phyloP scores from a whole-genome alignment of 2,797 vertebrate genomes.

The Hydrolagus colliei region DNA sequence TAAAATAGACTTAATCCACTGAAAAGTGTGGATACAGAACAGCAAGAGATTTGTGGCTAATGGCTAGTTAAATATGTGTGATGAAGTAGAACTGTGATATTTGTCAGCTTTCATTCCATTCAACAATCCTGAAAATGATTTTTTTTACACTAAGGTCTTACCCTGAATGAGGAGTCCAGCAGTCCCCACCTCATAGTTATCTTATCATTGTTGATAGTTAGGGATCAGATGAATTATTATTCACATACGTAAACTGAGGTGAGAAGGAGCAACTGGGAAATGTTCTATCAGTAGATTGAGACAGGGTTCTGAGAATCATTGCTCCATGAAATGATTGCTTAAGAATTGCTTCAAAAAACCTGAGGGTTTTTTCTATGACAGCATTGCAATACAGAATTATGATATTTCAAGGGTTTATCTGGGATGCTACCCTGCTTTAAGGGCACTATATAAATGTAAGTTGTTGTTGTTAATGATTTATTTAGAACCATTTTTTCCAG shows the following conservation, averaged over 20 bases:
- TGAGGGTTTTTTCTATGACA: no score
- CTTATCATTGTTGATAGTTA: background rate
- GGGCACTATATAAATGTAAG: no score
- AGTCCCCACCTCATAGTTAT: background rate
- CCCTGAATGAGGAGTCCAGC: background rate
- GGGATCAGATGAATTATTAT: background rate
- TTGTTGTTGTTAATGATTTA: background rate
- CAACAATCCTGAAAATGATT: background rate
- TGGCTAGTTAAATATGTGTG: background rate
- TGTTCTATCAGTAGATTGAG: background rate
- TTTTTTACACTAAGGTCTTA: background rate
- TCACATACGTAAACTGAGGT: background rate
- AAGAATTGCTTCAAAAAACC: background rate
- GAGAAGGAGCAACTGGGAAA: background rate
- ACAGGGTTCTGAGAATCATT: background rate
- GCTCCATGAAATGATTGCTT: background rate
- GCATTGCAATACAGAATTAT: no score
- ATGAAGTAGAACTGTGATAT: background rate
- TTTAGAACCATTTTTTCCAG: background rate
- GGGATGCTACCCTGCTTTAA: no score
- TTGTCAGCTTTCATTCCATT: background rate
- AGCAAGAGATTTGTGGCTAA: background rate
- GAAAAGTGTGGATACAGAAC: background rate
- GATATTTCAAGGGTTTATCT: no score
- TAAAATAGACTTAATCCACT: background rate